A percentile compares a stretch with the other conserved stretches of the same genome.
Conservation (phyloP, 2,888 invertebrate genomes). For the Caenorhabditis sp. region DNA sequence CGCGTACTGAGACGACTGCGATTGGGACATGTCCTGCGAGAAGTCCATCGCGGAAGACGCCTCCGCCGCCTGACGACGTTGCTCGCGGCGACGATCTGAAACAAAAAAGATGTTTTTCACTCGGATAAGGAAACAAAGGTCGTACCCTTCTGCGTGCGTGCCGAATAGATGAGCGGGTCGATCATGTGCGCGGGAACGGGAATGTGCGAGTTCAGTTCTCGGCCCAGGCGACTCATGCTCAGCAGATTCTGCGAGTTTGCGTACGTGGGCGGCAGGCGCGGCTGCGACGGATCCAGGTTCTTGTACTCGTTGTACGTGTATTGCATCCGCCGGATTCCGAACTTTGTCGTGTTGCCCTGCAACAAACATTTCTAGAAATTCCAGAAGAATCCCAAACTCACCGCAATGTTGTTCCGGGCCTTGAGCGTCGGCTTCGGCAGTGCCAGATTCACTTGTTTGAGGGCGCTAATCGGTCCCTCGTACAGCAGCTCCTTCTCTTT, state of each 20-base stretch:
- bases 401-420: constrained; percentile 44
- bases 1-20: constrained; percentile 32
- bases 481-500: constrained; percentile 83
- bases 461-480: constrained; percentile 95
- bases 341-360: constrained; percentile 27
- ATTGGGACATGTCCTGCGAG: constrained; percentile 42
- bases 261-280: constrained; percentile 52
- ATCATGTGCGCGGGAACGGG: constrained; percentile 67
- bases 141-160: constrained; percentile 22
- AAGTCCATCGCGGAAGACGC: constrained; percentile 27
- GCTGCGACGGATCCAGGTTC: constrained; percentile 21
- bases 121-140: too few relatives aligned
- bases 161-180: constrained; percentile 26
- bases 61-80: constrained; percentile 34
- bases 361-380: background rate
- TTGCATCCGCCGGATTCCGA: constrained; percentile 49
- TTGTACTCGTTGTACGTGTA: constrained; percentile 64
- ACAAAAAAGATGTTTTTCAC: too few relatives aligned
- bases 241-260: constrained; percentile 54
- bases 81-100: constrained; percentile 36
- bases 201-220: constrained; percentile 44
- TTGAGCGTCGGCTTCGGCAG: constrained; percentile 86
- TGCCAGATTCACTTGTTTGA: constrained; percentile 95
- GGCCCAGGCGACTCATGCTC: constrained; percentile 26
- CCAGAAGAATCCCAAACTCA: too few relatives aligned